phyloP scores from a whole-genome alignment of 2,113 vertebrate species.

The Cynocephalus volans region DNA sequence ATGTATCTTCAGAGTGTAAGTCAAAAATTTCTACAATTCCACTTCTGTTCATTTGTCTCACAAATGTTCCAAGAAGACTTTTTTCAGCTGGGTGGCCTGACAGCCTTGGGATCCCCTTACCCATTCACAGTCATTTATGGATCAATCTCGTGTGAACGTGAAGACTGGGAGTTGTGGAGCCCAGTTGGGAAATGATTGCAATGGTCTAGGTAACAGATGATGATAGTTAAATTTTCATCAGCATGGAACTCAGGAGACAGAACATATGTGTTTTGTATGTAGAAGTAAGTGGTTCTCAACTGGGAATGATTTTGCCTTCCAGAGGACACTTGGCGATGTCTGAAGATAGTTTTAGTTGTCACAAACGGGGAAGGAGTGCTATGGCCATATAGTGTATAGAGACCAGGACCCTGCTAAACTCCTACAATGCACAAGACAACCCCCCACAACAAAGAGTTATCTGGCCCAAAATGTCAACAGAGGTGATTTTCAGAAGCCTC shows the following conservation, averaged over 20 bases:
- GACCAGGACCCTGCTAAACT: not conserved
- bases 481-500: not conserved
- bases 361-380: not conserved
- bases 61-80: not conserved
- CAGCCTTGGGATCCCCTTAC: not conserved
- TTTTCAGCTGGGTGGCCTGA: not conserved
- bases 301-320: not conserved
- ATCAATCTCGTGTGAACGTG: not conserved
- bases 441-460: not conserved
- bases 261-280: not conserved
- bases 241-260: not conserved
- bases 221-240: not conserved
- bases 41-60: not conserved
- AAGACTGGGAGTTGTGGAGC: not conserved
- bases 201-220: not conserved
- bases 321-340: not conserved
- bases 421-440: not conserved
- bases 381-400: not conserved
- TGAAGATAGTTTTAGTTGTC: not conserved
- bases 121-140: not conserved
- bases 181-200: not conserved
- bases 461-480: not conserved
- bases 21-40: not conserved
- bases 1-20: not conserved
- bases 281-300: not conserved